Percentiles rank a stretch among this genome's conserved stretches.
phyloP scores from a whole-genome alignment of 2,888 invertebrate genomes.

The Plagiodera versicolora region DNA sequence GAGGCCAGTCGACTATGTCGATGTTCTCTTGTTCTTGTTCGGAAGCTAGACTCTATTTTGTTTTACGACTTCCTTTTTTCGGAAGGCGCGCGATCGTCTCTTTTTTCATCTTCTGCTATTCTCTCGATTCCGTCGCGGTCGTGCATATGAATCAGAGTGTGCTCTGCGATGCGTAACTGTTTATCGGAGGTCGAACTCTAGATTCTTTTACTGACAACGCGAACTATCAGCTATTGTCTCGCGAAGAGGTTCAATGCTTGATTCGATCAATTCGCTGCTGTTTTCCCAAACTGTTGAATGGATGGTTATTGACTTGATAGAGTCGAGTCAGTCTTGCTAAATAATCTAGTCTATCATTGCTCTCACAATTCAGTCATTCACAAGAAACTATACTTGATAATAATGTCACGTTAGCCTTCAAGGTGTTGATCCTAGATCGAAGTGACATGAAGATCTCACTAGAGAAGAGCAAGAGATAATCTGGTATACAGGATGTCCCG shows the following conservation, averaged over 20 bases:
- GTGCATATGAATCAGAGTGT: slow-evolving; percentile 36
- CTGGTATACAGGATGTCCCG: too few relatives aligned
- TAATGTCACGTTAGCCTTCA: too few relatives aligned
- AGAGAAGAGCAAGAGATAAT: too few relatives aligned
- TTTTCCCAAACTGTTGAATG: neutral
- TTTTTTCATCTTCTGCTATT: slow-evolving; percentile 17
- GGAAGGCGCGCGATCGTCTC: slow-evolving; percentile 32
- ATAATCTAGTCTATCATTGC: too few relatives aligned
- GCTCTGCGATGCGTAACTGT: slow-evolving; percentile 36
- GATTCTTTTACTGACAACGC: slow-evolving; percentile 15
- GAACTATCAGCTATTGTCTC: slow-evolving; percentile 11
- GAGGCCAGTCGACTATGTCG: slow-evolving; percentile 36
- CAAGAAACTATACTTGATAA: too few relatives aligned
- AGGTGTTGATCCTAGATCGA: too few relatives aligned
- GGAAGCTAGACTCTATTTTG: slow-evolving; percentile 37
- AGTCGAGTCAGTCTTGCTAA: too few relatives aligned
- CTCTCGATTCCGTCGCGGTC: slow-evolving; percentile 27
- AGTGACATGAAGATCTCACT: too few relatives aligned
- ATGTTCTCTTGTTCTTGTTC: slow-evolving; percentile 38
- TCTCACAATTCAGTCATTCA: too few relatives aligned
- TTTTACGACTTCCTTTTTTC: slow-evolving; percentile 39
- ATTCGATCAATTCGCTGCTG: neutral
- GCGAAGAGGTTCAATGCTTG: neutral
- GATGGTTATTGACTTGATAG: neutral
- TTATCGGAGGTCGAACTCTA: slow-evolving; percentile 32